Evolutionary conservation across 2,888 invertebrate species (phyloP), one percentile per base, ranked within the genome.

Genomic region (Philhelius pedissequus): DNA sequence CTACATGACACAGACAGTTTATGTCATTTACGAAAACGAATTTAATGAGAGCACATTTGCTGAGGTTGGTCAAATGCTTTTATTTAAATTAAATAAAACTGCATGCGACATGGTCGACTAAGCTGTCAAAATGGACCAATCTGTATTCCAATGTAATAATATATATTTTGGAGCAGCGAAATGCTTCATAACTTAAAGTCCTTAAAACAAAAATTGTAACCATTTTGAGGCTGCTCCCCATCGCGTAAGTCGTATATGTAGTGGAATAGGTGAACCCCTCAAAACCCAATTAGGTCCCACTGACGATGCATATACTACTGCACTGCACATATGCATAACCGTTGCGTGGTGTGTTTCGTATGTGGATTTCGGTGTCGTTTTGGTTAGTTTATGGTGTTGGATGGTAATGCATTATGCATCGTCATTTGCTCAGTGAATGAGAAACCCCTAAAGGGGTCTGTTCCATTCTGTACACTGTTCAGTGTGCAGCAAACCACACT

Each of bases 401-500:
- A 71, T 52, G 75, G 66, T 76, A 80, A 84, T 84, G 84, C 84
- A 84, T 84, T 71, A 84, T 84, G 84, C 84, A 84, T 84, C 75
- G 70, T 75, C 84, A 79, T 75, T 74, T 69, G 79, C 58, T 79
- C 69, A 74, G 43, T 74, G 62, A 74, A 79, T 83, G 79, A 54
- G 52, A 70, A 84, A 70, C 75, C 84, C 84, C 75, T 69, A 40
- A 75, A 80, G 84, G 75, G 20, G 8, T 74, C 48, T 40, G 32
- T 20, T 18, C 20, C 56, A 32, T 32, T 18, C 54, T n/a, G 13
- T 15, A 25, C 25, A 3, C 60, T n/a, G n/a, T n/a, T n/a, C n/a
- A n/a, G n/a, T n/a, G n/a, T n/a, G n/a, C n/a, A n/a, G n/a, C 40
- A 32, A 11, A 20, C 18, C 40, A 15, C 30, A 9, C 9, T 11